phyloP scores from a whole-genome alignment of 2,113 vertebrate species.

The Ceyx melanurus region DNA sequence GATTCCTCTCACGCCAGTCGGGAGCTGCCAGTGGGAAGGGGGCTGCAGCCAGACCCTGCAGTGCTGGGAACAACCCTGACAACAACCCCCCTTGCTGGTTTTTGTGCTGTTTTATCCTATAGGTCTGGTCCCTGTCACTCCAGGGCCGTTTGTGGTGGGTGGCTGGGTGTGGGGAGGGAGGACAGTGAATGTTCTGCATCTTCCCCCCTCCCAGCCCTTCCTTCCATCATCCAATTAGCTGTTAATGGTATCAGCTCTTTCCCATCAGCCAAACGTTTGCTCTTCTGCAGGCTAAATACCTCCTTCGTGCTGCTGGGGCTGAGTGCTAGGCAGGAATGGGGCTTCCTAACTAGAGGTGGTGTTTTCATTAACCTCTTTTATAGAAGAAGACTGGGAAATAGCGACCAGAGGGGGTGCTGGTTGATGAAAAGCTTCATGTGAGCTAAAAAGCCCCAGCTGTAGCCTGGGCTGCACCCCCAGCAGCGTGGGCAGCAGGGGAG shows the following conservation, averaged over 20 bases:
- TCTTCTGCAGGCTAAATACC: neutral
- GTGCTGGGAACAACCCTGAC: rapidly evolving
- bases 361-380: neutral
- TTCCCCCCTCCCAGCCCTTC: too few species aligned
- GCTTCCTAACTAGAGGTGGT: rapidly evolving
- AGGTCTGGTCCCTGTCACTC: neutral
- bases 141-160: rapidly evolving
- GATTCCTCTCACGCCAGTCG: neutral
- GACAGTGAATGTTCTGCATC: rapidly evolving
- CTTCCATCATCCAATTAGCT: neutral
- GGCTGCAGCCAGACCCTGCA: rapidly evolving
- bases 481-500: too few species aligned
- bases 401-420: rapidly evolving
- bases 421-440: too few species aligned
- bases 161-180: rapidly evolving
- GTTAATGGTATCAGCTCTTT: neutral
- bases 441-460: too few species aligned
- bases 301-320: rapidly evolving
- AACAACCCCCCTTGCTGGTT: rapidly evolving
- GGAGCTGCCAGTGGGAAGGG: neutral
- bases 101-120: rapidly evolving
- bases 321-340: neutral
- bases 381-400: rapidly evolving
- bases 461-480: too few species aligned
- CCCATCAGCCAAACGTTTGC: neutral